Conservation (phyloP, 2,797 vertebrate species). For the Pseudomugil tenellus region DNA sequence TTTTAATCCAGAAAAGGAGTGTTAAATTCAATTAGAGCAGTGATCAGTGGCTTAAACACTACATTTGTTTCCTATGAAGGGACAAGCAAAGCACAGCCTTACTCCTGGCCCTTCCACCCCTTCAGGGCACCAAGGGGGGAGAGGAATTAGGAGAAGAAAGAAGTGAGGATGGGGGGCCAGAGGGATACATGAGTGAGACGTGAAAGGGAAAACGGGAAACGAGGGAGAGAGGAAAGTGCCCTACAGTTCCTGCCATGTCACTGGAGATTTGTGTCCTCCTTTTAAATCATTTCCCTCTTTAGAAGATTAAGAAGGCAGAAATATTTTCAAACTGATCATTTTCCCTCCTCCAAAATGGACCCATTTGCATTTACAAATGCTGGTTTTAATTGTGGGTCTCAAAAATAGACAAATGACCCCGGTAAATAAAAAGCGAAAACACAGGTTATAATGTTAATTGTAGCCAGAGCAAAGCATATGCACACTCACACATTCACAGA, state of each 20-base stretch:
- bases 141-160: constrained; percentile 57
- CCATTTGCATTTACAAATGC: constrained; percentile 77
- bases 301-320: constrained; percentile 85
- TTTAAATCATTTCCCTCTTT: constrained; percentile 88
- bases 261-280: constrained; percentile 83
- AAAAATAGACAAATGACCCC: constrained; percentile 69
- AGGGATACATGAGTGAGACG: constrained; percentile 57
- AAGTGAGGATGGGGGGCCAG: constrained; percentile 41
- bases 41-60: constrained; percentile 85
- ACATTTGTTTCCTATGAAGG: constrained; percentile 82
- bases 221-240: constrained; percentile 61
- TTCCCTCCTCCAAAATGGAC: constrained; percentile 69
- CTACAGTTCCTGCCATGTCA: constrained; percentile 80
- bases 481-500: no score
- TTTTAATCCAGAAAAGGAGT: constrained; percentile 83
- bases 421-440: constrained; percentile 75
- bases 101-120: constrained; percentile 57
- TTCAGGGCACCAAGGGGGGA: constrained; percentile 49
- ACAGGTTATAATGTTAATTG: constrained; percentile 77
- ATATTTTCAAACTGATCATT: constrained; percentile 84
- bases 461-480: constrained; percentile 52
- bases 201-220: constrained; percentile 49
- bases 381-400: constrained; percentile 74
- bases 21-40: constrained; percentile 86
- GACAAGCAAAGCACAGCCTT: constrained; percentile 60